Evolutionary conservation across 2,888 invertebrate species (phyloP), one percentile per base, ranked within the genome.

Genomic region (Chalcosyrphus nemorum): DNA sequence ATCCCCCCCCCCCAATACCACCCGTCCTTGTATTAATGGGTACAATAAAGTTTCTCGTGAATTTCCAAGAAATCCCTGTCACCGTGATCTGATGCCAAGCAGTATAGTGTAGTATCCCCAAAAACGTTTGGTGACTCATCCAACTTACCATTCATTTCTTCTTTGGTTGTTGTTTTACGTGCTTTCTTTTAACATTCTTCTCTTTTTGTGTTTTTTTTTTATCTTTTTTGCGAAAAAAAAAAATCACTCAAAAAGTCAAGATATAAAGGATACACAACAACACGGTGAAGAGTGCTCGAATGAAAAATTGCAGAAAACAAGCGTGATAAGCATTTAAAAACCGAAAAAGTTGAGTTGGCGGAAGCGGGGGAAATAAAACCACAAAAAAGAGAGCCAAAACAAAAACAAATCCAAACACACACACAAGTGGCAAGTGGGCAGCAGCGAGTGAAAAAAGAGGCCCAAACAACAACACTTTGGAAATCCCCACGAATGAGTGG

Each of bases 61-160:
- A 70, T 80, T 84, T 84, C 80, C 84, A 70, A 84, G 84, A 84
- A 84, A 74, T 65, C 52, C 43, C 43, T 24, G 45, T 32, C 52
- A 59, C 38, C 59, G 13, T 59, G 56, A 21, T 63, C 38, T 54
- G 59, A 65, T 54, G 41, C 38, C 68, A 38, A 41, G 29, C 59
- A 72, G 68, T 32, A n/a, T n/a, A n/a, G n/a, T n/a, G n/a, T n/a
- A n/a, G 80, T 80, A 84, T 74, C 70, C 80, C 84, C 80, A 65
- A 84, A 78, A 74, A 57, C 80, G 70, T 84, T 68, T 27, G 84
- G 50, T 84, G 84, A 84, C 84, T 84, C 84, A 84, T 84, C 78
- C 61, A 61, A 78, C 50, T 72, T 70, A 56, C 68, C 77, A 80
- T 61, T 61, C 71, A 35, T 54, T 61, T 57, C 29, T 43, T n/a